phyloP scores from a whole-genome alignment of 1,140 invertebrate genomes.

The Wasmannia auropunctata region DNA sequence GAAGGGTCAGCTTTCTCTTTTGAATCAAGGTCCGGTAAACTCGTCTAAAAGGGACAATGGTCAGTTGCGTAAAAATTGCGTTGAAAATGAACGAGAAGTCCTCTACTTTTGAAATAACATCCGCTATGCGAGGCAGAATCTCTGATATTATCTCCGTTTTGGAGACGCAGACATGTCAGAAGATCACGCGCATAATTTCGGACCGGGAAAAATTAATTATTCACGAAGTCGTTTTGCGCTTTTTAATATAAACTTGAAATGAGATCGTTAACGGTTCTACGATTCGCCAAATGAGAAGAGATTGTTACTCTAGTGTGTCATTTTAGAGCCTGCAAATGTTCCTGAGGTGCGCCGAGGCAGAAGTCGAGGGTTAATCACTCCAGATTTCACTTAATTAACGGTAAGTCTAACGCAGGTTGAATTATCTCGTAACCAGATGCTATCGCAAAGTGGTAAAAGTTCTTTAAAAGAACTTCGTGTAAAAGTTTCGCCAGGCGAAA shows the following conservation, averaged over 20 bases:
- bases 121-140: not conserved
- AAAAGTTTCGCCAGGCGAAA: constrained; percentile 64
- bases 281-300: not conserved
- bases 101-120: not conserved
- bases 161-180: not conserved
- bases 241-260: not conserved
- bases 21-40: not conserved
- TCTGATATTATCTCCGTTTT: not conserved
- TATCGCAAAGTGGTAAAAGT: constrained; percentile 57
- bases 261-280: constrained; percentile 23
- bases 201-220: not conserved
- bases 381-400: constrained; percentile 67
- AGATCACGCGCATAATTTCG: not conserved
- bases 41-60: not conserved
- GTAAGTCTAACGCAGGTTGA: constrained; percentile 29
- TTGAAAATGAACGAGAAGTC: not conserved
- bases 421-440: constrained; percentile 56
- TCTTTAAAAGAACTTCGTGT: constrained; percentile 54
- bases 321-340: not conserved
- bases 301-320: not conserved
- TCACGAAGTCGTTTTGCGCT: not conserved
- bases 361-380: constrained; percentile 50
- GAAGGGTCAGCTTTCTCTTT: constrained; percentile 45
- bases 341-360: constrained; percentile 29
- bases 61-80: constrained; percentile 1